Percentiles rank a stretch among this genome's conserved stretches.
Evolutionary conservation across 1,140 invertebrate genomes (phyloP).

Genomic region (Plodia interpunctella): DNA sequence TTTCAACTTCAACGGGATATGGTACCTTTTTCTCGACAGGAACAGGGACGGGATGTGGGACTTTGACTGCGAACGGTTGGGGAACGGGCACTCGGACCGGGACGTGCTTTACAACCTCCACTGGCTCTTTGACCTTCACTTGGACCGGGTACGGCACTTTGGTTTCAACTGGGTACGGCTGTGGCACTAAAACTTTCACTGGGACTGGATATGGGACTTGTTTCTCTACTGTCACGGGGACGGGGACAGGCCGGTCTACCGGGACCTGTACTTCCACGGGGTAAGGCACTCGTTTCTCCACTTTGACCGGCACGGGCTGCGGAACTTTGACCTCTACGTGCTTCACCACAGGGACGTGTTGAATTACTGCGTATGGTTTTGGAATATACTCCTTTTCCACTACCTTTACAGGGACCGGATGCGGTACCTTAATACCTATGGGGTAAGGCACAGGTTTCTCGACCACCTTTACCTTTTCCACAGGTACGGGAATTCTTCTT

Average conservation of each 20-base stretch:
- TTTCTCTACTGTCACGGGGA: constrained; percentile 73
- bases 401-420: constrained; percentile 73
- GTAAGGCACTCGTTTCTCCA: constrained; percentile 78
- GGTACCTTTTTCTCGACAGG: constrained; percentile 77
- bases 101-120: constrained; percentile 77
- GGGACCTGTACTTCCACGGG: constrained; percentile 73
- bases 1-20: constrained; percentile 75
- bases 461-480: constrained; percentile 81
- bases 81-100: constrained; percentile 74
- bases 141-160: constrained; percentile 78
- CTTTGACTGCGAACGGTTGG: constrained; percentile 70
- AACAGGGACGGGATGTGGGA: constrained; percentile 73
- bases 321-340: constrained; percentile 74
- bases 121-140: constrained; percentile 75
- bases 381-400: constrained; percentile 74
- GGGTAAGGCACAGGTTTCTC: constrained; percentile 82
- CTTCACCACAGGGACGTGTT: constrained; percentile 71
- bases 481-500: constrained; percentile 80
- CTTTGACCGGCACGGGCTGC: constrained; percentile 67
- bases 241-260: constrained; percentile 74
- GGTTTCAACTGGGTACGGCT: constrained; percentile 78
- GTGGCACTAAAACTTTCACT: constrained; percentile 71
- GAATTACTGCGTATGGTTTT: constrained; percentile 79
- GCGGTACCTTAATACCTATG: constrained; percentile 79
- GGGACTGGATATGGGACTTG: constrained; percentile 74